Conservation (phyloP, 2,888 invertebrate genomes). For the Polydrusus tereticollis region DNA sequence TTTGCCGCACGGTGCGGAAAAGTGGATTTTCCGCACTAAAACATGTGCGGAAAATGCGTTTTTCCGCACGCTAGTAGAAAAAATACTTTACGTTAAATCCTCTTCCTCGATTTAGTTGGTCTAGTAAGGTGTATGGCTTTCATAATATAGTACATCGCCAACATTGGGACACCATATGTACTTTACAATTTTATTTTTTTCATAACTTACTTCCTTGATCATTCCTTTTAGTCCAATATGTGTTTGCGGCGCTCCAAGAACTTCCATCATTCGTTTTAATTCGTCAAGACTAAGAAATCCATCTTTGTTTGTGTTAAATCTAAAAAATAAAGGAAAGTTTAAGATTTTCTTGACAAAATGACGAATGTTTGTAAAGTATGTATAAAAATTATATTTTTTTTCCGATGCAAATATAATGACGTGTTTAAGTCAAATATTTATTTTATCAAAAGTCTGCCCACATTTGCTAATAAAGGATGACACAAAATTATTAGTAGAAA, state of each 20-base stretch:
- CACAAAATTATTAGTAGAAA: not conserved
- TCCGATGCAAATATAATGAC: no score
- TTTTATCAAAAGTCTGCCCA: not conserved
- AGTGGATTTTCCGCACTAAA: no score
- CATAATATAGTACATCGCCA: not conserved
- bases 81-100: no score
- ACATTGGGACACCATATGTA: not conserved
- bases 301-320: slow-evolving; percentile 91
- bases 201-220: slow-evolving; percentile 78
- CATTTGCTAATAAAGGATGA: not conserved
- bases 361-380: not conserved
- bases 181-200: not conserved
- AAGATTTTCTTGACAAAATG: not conserved
- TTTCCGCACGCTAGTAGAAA: no score
- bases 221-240: slow-evolving; percentile 94
- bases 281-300: slow-evolving; percentile 91
- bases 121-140: no score
- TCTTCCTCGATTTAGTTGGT: no score
- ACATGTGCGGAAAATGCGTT: no score
- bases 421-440: no score
- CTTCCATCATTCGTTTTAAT: slow-evolving; percentile 97
- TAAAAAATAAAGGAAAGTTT: slow-evolving; percentile 61
- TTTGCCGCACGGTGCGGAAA: no score
- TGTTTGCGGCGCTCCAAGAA: slow-evolving; percentile 94
- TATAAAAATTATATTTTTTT: no score